Conservation (phyloP, 2,888 invertebrate genomes). For the Cerastis rubricosa region DNA sequence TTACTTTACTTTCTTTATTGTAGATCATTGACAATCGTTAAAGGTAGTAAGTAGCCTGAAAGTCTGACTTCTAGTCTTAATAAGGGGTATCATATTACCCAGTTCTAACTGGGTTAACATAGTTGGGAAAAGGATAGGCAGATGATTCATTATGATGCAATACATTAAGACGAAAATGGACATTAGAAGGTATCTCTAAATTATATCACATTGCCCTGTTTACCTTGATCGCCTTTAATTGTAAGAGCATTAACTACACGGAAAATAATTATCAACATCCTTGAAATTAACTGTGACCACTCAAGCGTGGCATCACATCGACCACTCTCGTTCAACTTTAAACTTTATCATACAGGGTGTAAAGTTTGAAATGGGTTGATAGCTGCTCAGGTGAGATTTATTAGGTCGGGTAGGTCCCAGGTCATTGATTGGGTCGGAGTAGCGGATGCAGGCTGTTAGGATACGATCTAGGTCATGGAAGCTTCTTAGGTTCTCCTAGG, state of each 20-base stretch:
- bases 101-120: too few relatives aligned
- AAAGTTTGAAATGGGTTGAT: slow-evolving; percentile 41
- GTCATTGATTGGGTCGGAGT: slow-evolving; percentile 69
- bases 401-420: slow-evolving; percentile 69
- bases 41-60: too few relatives aligned
- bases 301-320: slow-evolving; percentile 15
- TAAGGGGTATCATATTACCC: too few relatives aligned
- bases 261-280: slow-evolving; percentile 56
- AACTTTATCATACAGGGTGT: slow-evolving; percentile 29
- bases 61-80: too few relatives aligned
- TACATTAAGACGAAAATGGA: too few relatives aligned
- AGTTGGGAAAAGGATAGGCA: too few relatives aligned
- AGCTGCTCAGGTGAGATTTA: slow-evolving; percentile 59
- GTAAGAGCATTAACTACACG: slow-evolving; percentile 1
- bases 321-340: slow-evolving; percentile 10
- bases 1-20: too few relatives aligned
- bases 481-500: slow-evolving; percentile 51
- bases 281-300: slow-evolving; percentile 43
- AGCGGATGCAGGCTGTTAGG: slow-evolving; percentile 56
- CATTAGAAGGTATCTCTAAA: background rate
- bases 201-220: background rate
- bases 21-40: too few relatives aligned
- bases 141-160: too few relatives aligned
- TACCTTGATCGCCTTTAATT: slow-evolving; percentile 5
- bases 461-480: slow-evolving; percentile 66